Percentiles rank a stretch among this genome's conserved stretches.
Conservation (phyloP, 2,113 vertebrate species). For the Ptilonorhynchus violaceus region DNA sequence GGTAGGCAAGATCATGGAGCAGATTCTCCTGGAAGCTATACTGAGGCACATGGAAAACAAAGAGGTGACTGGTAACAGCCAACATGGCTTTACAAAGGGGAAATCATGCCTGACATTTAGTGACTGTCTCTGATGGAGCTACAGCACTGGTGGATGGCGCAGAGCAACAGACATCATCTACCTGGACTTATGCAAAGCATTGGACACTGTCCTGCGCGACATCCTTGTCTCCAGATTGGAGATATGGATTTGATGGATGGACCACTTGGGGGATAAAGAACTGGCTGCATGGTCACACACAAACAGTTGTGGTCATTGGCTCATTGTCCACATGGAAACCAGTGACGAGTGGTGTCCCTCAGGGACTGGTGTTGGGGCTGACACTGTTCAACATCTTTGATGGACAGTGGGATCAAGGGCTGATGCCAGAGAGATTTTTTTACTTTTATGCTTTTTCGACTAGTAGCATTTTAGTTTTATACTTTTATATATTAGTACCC, state of each 20-base stretch:
- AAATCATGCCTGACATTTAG: not conserved
- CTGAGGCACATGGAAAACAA: not conserved
- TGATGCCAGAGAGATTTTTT: too few species aligned
- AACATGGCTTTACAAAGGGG: rapidly evolving
- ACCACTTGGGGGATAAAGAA: not conserved
- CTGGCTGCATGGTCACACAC: not conserved
- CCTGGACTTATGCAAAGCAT: rapidly evolving
- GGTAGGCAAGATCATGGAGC: too few species aligned
- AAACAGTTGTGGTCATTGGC: not conserved
- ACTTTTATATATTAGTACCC: too few species aligned
- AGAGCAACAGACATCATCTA: not conserved
- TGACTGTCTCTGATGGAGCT: not conserved
- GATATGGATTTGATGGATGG: not conserved
- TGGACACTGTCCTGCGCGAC: not conserved
- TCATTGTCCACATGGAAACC: not conserved
- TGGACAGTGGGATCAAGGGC: not conserved
- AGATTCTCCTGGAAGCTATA: not conserved
- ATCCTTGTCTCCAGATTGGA: not conserved
- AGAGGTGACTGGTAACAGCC: not conserved
- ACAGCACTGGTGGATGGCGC: not conserved
- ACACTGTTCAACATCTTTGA: not conserved
- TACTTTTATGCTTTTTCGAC: too few species aligned
- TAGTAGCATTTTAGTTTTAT: too few species aligned
- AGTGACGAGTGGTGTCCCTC: not conserved
- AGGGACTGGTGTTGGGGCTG: not conserved